These are phyloP conservation scores for Orchesella cincta DNA, from an alignment of 1,140 invertebrate genomes.

Conservation along the genomic window DNA sequence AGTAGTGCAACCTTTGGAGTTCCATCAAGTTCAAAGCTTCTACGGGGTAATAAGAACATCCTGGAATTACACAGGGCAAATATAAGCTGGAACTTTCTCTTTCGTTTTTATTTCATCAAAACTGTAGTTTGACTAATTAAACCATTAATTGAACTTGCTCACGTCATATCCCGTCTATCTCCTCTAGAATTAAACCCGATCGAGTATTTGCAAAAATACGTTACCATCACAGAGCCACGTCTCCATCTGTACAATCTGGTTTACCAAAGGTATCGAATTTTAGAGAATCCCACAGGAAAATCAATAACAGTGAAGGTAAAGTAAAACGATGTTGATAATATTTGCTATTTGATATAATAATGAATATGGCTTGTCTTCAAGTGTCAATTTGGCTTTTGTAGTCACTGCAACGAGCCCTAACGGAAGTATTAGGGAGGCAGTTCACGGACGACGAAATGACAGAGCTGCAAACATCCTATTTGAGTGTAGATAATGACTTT, in stretches of 20 bases:
- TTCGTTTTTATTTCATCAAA: too few relatives aligned
- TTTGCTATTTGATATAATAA: too few relatives aligned
- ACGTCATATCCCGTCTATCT: too few relatives aligned
- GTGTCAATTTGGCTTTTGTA: too few relatives aligned
- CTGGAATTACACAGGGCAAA: neutral
- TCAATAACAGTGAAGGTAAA: constrained; percentile 35
- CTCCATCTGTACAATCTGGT: constrained; percentile 44
- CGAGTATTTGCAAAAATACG: constrained; percentile 41
- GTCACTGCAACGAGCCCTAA: constrained; percentile 34
- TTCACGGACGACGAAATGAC: constrained; percentile 28
- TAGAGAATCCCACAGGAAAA: constrained; percentile 46
- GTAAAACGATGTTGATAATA: too few relatives aligned
- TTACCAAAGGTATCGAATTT: constrained; percentile 40
- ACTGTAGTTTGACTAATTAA: too few relatives aligned
- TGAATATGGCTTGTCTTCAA: too few relatives aligned
- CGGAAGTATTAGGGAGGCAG: constrained; percentile 40
- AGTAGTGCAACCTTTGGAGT: constrained; percentile 41
- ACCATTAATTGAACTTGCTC: too few relatives aligned
- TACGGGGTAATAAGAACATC: constrained; percentile 37
- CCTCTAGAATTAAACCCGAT: constrained; percentile 36
- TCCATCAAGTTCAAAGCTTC: constrained; percentile 33
- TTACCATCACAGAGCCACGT: constrained; percentile 37
- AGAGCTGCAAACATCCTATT: constrained; percentile 12
- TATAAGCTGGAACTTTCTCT: too few relatives aligned
- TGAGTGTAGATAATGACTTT: neutral